These are phyloP conservation scores for Cliona cf. orientalis DNA, from an alignment of 37 sponge, comb jelly and placozoan species.

Conservation along the genomic window DNA sequence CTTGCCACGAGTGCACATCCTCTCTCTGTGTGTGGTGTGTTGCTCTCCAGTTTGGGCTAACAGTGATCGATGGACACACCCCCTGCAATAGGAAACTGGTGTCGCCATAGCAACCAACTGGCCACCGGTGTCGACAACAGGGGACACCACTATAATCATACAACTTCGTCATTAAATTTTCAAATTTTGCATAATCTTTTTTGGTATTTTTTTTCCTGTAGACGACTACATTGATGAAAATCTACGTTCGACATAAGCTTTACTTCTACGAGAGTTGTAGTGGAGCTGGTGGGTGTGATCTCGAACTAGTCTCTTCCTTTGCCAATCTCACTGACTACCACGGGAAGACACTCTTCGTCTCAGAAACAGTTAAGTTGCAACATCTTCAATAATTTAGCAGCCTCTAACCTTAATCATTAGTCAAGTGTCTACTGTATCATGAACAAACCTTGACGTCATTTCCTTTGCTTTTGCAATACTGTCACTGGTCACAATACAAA, in stretches of 20 bases:
- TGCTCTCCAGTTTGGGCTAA: too few species aligned
- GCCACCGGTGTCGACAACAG: neutral
- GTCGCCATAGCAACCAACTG: neutral
- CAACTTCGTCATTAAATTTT: neutral
- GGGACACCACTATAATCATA: too few species aligned
- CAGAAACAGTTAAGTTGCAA: slow-evolving; percentile 54
- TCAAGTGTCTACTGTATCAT: too few species aligned
- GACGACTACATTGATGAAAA: slow-evolving; percentile 6
- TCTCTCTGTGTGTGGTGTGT: too few species aligned
- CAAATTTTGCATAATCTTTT: neutral
- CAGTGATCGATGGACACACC: too few species aligned
- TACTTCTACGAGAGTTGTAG: neutral
- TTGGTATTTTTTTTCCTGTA: neutral
- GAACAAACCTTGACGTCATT: too few species aligned
- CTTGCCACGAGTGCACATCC: too few species aligned
- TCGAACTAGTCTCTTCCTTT: neutral
- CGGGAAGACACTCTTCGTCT: slow-evolving; percentile 39
- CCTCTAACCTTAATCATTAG: too few species aligned
- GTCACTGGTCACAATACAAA: too few species aligned
- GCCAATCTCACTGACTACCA: slow-evolving; percentile 8
- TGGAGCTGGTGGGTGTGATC: neutral
- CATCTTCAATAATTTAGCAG: too few species aligned
- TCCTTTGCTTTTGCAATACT: too few species aligned
- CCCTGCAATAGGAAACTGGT: too few species aligned
- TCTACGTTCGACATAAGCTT: slow-evolving; percentile 1